phyloP scores from a whole-genome alignment of 2,113 vertebrate genomes.

The Narcine bancroftii region DNA sequence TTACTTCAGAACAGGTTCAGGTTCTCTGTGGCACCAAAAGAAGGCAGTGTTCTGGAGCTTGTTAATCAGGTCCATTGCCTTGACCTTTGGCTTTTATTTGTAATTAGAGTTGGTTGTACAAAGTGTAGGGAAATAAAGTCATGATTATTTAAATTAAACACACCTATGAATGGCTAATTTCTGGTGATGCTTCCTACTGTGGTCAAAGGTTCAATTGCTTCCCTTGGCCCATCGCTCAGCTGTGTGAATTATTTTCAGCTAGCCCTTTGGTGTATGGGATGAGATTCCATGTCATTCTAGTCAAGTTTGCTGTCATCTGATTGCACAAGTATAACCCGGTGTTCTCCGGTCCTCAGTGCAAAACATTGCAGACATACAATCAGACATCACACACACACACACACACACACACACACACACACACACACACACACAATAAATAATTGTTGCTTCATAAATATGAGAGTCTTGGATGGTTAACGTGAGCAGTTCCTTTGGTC shows the following conservation, averaged over 20 bases:
- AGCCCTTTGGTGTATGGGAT: neutral
- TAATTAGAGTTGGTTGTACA: neutral
- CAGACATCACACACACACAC: no score
- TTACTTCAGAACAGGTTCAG: neutral
- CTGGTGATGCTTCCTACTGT: conserved; percentile 3
- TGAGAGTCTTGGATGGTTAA: no score
- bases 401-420: no score
- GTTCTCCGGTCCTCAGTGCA: no score
- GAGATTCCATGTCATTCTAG: no score
- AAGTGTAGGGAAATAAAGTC: neutral
- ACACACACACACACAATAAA: no score
- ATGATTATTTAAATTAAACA: conserved; percentile 12
- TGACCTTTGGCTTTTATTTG: neutral
- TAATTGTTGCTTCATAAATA: no score
- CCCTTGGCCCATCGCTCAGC: neutral
- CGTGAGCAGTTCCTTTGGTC: no score
- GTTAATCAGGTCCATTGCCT: conserved; percentile 1
- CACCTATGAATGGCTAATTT: neutral
- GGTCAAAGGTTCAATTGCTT: neutral
- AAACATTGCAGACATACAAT: no score
- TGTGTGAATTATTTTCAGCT: neutral
- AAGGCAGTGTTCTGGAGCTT: neutral
- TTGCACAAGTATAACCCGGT: no score
- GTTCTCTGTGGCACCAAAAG: neutral
- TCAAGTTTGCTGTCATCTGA: no score